These are phyloP conservation scores for Fratercula arctica DNA, from an alignment of 2,797 vertebrate species.

Conservation along the genomic window DNA sequence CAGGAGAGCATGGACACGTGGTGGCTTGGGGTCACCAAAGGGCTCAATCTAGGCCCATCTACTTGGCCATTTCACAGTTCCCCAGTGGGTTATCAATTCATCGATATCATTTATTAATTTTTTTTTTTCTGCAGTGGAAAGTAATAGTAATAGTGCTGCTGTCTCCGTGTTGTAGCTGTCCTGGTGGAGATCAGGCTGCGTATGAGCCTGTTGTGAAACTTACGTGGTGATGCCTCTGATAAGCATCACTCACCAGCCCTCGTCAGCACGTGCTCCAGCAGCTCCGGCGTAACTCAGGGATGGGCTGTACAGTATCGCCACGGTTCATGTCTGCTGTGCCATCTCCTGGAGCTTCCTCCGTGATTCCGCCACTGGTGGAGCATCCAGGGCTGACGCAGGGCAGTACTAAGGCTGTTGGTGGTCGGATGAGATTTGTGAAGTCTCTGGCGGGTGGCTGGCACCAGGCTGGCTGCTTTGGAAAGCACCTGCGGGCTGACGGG, in stretches of 20 bases:
- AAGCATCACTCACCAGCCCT: too few species aligned
- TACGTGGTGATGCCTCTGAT: not conserved
- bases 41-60: not conserved
- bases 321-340: not conserved
- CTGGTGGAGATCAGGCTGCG: not conserved
- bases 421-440: not conserved
- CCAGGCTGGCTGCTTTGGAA: not conserved
- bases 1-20: not conserved
- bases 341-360: not conserved
- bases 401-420: not conserved
- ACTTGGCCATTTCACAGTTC: not conserved
- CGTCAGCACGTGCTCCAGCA: not conserved
- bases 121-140: not conserved
- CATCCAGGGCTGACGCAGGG: not conserved
- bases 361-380: not conserved
- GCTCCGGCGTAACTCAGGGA: rapidly evolving
- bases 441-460: rapidly evolving
- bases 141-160: not conserved
- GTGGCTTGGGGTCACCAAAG: not conserved
- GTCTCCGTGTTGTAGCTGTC: too few species aligned
- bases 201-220: not conserved
- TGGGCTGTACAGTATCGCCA: not conserved
- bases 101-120: too few species aligned
- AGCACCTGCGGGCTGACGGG: too few species aligned
- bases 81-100: not conserved